Evolutionary conservation across 2,797 vertebrate genomes (phyloP).

Genomic region (Rhinatrema bivittatum): DNA sequence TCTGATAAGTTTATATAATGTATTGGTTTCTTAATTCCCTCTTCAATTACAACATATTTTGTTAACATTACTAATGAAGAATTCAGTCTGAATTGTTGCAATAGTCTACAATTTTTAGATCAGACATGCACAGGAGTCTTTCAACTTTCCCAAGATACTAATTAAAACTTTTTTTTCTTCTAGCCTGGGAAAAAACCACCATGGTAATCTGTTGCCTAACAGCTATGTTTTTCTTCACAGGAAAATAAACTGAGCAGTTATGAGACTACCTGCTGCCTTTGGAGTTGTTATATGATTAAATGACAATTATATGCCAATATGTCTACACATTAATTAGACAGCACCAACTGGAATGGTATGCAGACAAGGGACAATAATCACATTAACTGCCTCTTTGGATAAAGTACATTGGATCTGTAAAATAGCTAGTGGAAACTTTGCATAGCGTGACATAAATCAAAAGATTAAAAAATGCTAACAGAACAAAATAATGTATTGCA

Average conservation of each 20-base stretch:
- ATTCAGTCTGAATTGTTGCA: no score
- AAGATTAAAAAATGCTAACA: not conserved
- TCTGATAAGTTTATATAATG: no score
- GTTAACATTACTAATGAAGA: no score
- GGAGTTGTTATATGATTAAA: slow-evolving; percentile 19
- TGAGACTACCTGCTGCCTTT: slow-evolving; percentile 14
- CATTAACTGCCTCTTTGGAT: not conserved
- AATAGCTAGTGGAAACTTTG: not conserved
- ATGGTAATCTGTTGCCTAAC: not conserved
- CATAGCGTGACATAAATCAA: not conserved
- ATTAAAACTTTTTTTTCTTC: not conserved
- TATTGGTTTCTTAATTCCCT: no score
- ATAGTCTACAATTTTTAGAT: no score
- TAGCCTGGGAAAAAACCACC: not conserved
- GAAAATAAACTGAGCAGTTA: slow-evolving; percentile 13
- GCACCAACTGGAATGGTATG: not conserved
- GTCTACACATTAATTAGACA: slow-evolving; percentile 13
- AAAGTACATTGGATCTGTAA: not conserved
- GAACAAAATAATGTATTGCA: not conserved
- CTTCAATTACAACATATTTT: no score
- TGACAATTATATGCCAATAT: slow-evolving; percentile 21
- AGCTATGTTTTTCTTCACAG: not conserved
- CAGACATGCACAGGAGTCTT: no score
- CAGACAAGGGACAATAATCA: slow-evolving; percentile 1
- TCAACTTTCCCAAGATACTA: no score